Conservation (phyloP, 2,797 vertebrate genomes). For the Gymnoscopelus braueri region DNA sequence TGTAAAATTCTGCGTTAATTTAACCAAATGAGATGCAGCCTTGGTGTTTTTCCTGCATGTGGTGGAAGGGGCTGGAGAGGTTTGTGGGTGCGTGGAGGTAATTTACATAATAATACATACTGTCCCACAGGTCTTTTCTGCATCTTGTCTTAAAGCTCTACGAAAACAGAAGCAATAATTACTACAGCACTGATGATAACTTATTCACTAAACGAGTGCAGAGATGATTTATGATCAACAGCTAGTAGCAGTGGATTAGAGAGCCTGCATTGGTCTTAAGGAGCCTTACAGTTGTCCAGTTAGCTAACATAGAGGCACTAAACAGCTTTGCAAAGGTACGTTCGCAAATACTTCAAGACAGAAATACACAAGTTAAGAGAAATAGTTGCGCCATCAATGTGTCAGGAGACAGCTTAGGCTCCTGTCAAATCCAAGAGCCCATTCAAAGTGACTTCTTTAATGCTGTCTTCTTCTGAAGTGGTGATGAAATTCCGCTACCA, state of each 20-base stretch:
- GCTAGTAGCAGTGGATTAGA: constrained; percentile 17
- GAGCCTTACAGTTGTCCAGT: constrained; percentile 10
- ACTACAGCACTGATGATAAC: constrained; percentile 11
- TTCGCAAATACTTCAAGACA: background rate
- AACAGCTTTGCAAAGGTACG: constrained; percentile 29
- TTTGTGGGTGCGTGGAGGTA: constrained; percentile 40
- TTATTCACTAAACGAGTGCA: constrained; percentile 19
- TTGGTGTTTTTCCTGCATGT: constrained; percentile 25
- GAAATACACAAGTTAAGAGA: background rate
- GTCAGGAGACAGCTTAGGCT: constrained; percentile 33
- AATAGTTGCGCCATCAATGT: background rate
- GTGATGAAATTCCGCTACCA: constrained; percentile 16
- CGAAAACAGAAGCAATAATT: constrained; percentile 10
- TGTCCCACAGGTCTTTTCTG: constrained; percentile 15
- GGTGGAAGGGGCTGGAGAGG: constrained; percentile 45
- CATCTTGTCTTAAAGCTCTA: constrained; percentile 18
- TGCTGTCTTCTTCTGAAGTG: constrained; percentile 31
- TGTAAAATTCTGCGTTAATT: background rate
- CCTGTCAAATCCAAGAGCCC: constrained; percentile 13
- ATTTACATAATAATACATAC: constrained; percentile 46
- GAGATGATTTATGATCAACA: constrained; percentile 7
- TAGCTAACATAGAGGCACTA: constrained; percentile 16
- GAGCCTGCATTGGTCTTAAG: constrained; percentile 17
- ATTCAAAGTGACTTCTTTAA: constrained; percentile 19
- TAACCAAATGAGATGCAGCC: constrained; percentile 11